These are phyloP conservation scores for Lota lota DNA, from an alignment of 2,113 vertebrate species.

Conservation along the genomic window DNA sequence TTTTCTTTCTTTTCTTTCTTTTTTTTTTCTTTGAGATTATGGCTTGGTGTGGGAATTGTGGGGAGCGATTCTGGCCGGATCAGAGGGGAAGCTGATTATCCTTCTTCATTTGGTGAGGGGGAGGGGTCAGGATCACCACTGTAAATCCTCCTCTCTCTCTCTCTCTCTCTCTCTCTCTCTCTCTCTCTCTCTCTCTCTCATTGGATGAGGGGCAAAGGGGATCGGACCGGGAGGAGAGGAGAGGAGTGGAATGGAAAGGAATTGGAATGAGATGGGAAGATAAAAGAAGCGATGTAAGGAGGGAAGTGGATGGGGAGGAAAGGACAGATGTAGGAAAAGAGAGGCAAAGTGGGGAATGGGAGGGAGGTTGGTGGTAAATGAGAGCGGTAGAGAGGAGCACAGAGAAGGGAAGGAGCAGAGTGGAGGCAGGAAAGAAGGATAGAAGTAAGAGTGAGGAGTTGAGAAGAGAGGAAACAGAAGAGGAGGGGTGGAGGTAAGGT, in stretches of 20 bases:
- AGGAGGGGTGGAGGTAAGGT: too few species aligned
- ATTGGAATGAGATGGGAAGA: constrained; percentile 13
- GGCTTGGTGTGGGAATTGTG: constrained; percentile 44
- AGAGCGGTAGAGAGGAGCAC: too few species aligned
- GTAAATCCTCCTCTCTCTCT: constrained; percentile 28
- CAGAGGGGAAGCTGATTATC: constrained; percentile 64
- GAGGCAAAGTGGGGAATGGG: too few species aligned
- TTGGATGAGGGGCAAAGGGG: too few species aligned
- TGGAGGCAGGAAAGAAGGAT: too few species aligned
- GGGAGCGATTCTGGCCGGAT: constrained; percentile 47
- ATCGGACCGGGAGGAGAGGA: background rate
- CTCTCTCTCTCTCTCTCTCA: too few species aligned
- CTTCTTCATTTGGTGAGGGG: constrained; percentile 45
- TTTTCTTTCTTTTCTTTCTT: too few species aligned
- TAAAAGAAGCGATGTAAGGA: background rate
- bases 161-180: too few species aligned
- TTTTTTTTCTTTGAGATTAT: constrained; percentile 27
- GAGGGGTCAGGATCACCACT: constrained; percentile 51
- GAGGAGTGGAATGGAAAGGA: constrained; percentile 23
- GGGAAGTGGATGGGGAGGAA: background rate
- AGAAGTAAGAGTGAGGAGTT: too few species aligned
- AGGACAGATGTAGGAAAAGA: background rate
- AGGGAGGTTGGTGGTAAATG: too few species aligned
- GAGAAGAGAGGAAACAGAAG: too few species aligned
- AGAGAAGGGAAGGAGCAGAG: too few species aligned